These are phyloP conservation scores for Sarcophaga bullata DNA, from an alignment of 1,140 invertebrate species.

Conservation along the genomic window DNA sequence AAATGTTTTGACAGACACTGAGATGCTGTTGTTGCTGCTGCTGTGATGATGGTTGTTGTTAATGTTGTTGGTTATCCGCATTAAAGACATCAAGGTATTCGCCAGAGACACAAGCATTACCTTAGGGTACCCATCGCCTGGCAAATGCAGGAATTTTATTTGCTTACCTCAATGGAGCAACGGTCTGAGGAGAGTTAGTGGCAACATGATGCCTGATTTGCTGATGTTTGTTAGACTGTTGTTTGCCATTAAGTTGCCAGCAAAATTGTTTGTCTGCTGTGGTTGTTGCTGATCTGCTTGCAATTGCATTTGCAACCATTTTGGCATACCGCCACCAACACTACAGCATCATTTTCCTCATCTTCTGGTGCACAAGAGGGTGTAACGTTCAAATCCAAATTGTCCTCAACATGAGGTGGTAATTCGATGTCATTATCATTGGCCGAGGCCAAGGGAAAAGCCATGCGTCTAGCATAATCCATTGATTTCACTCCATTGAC, in stretches of 20 bases:
- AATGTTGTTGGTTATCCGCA: constrained; percentile 28
- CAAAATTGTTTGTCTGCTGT: background rate
- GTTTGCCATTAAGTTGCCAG: background rate
- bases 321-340: background rate
- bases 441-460: background rate
- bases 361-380: background rate
- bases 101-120: constrained; percentile 58
- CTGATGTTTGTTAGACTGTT: background rate
- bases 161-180: constrained; percentile 58
- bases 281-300: background rate
- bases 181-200: constrained; percentile 45
- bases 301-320: constrained; percentile 20
- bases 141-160: constrained; percentile 56
- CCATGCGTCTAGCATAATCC: constrained; percentile 21
- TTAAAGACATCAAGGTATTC: constrained; percentile 60
- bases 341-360: background rate
- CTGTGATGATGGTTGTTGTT: background rate
- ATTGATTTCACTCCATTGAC: background rate
- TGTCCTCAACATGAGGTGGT: constrained; percentile 10
- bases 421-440: background rate
- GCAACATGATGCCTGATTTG: background rate
- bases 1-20: background rate
- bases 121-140: constrained; percentile 52
- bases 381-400: background rate
- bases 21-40: background rate